Evolutionary conservation across 1,140 invertebrate genomes (phyloP).

Genomic region (Atta texana): DNA sequence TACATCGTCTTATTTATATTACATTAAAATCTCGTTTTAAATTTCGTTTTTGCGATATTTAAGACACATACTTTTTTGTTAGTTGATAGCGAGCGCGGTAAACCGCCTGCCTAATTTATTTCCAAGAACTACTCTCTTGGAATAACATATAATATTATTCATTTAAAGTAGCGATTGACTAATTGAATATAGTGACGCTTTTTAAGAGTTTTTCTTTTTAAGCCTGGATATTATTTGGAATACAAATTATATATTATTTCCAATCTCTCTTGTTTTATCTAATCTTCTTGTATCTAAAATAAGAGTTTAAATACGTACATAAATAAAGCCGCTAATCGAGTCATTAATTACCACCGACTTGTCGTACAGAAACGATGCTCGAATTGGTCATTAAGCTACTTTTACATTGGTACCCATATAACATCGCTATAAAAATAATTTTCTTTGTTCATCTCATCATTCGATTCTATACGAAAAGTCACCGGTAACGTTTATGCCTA

Average conservation of each 20-base stretch:
- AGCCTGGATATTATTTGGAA: conserved; percentile 15
- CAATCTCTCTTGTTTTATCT: conserved; percentile 11
- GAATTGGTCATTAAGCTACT: conserved; percentile 41
- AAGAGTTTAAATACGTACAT: conserved; percentile 19
- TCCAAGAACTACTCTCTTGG: conserved; percentile 17
- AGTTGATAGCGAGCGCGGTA: conserved; percentile 17
- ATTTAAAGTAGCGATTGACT: conserved; percentile 24
- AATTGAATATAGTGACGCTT: conserved; percentile 23
- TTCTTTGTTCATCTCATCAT: conserved; percentile 23
- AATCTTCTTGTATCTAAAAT: conserved; percentile 1
- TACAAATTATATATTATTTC: conserved; percentile 29
- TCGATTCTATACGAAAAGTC: conserved; percentile 36
- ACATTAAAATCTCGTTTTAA: conserved; percentile 39
- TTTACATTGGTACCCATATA: conserved; percentile 45
- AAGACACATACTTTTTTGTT: conserved; percentile 21
- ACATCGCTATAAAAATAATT: conserved; percentile 60
- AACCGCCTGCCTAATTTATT: conserved; percentile 40
- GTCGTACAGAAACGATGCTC: conserved; percentile 36
- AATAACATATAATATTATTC: conserved; percentile 4
- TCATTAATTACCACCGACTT: neutral
- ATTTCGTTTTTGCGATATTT: conserved; percentile 36
- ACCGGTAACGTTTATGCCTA: conserved; percentile 8
- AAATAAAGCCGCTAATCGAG: conserved; percentile 32
- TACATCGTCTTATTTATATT: conserved; percentile 8
- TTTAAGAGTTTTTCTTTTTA: neutral